Percentiles rank a stretch among this genome's conserved stretches.
phyloP scores from a whole-genome alignment of 2,888 invertebrate genomes.

The Laspeyria flexula region DNA sequence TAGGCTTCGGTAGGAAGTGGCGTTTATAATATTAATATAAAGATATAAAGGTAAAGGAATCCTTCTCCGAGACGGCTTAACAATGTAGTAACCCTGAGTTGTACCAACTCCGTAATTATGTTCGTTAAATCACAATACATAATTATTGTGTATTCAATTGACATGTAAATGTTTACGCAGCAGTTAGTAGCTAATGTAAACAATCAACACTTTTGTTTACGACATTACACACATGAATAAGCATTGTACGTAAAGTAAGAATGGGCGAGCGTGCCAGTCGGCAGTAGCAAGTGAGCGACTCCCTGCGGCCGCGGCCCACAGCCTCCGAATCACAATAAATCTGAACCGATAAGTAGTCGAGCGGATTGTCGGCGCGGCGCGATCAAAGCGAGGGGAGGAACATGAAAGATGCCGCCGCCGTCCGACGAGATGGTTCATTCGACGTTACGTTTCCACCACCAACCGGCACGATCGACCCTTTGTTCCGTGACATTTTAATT shows the following conservation, averaged over 20 bases:
- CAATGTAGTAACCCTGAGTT: no score
- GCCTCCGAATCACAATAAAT: conserved; percentile 85
- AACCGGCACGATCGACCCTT: conserved; percentile 68
- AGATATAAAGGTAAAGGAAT: not conserved
- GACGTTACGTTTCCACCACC: conserved; percentile 73
- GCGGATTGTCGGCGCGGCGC: conserved; percentile 82
- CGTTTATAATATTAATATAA: no score
- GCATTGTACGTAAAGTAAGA: conserved; percentile 56
- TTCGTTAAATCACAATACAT: no score
- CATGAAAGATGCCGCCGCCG: conserved; percentile 79
- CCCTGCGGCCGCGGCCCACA: conserved; percentile 69
- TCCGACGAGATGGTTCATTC: conserved; percentile 66
- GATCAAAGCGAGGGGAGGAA: conserved; percentile 81
- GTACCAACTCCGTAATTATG: no score
- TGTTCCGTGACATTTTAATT: conserved; percentile 77
- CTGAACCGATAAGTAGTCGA: conserved; percentile 85
- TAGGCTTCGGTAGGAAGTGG: no score
- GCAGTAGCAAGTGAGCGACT: conserved; percentile 58
- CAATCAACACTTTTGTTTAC: conserved; percentile 54
- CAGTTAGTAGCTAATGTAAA: conserved; percentile 16
- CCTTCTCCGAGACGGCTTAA: no score
- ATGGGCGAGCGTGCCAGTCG: conserved; percentile 56
- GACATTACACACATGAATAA: conserved; percentile 63
- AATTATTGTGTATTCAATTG: conserved; percentile 2
- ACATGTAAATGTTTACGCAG: conserved; percentile 12